Base-by-base conservation (phyloP, 2,113 vertebrate genomes). In the Cyrtonyx montezumae region DNA sequence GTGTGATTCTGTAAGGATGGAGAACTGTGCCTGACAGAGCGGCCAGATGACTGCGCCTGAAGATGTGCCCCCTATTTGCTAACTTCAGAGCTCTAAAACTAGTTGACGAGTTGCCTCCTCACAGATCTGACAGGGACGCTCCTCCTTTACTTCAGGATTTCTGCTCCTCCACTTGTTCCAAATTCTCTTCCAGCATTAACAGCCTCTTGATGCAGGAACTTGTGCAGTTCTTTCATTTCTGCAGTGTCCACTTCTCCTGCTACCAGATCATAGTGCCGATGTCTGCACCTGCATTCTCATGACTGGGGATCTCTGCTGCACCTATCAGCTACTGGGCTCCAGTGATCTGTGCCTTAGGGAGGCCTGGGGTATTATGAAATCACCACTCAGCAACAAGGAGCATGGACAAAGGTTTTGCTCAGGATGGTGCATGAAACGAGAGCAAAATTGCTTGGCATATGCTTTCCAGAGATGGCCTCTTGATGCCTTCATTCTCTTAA, bases 281-380 rank as follows among this genome's bases (percentile, higher is more conserved):
- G 25, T 40, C 32, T 20, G 8, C 19, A 59, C 25, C 67, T 43
- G 40, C 81, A n/a, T 26, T 65, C 36, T 58, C 70, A 18, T 28
- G 16, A 28, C 55, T 66, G 79, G 66, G 73, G 21, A 4, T 58
- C 55, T 78, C 80, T 78, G 65, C 28, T 46, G 46, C 55, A 26
- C 0, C 0, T 4, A 7, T 25, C n/a, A 76, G 17, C 65, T 65
- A 9, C 20, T 2, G 3, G 1, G 36, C n/a, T 59, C 49, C 25
- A 23, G 34, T 18, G 43, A 25, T 36, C 23, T 36, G 30, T 63
- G 49, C 40, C 34, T 10, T 67, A 32, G 71, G 56, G 71, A 34
- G 22, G 19, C 19, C 34, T 32, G 45, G n/a, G 46, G 30, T 71
- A 4, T 7, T 37, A 67, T 10, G 48, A 40, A 86, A 73, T 20